A percentile compares a stretch with the other conserved stretches of the same genome.
Conservation (phyloP, 37 sponge, comb jelly and placozoan genomes). For the Beroe forskalii region DNA sequence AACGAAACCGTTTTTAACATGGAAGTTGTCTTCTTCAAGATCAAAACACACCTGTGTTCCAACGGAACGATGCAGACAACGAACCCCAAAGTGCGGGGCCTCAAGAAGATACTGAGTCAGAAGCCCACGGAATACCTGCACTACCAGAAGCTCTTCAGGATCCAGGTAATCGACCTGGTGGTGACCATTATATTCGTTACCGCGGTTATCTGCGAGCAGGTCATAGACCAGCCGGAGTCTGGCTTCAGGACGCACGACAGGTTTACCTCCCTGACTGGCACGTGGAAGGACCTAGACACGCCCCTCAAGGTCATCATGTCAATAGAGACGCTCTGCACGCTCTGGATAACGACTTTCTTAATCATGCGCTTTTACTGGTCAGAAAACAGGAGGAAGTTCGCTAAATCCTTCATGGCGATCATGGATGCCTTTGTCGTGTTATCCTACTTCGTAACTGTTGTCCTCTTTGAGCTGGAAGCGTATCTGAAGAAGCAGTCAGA, state of each 20-base stretch:
- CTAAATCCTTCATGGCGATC: slow-evolving; percentile 60
- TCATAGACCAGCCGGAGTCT: neutral
- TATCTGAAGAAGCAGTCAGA: slow-evolving; percentile 20
- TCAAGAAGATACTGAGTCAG: slow-evolving; percentile 45
- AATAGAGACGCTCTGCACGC: slow-evolving; percentile 42
- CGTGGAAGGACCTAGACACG: slow-evolving; percentile 48
- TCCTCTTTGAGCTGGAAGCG: slow-evolving; percentile 53
- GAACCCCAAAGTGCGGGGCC: slow-evolving; percentile 48
- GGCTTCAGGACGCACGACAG: neutral
- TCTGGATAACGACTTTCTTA: slow-evolving; percentile 60
- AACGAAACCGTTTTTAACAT: slow-evolving; percentile 41
- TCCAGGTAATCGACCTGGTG: slow-evolving; percentile 51
- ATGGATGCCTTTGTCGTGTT: slow-evolving; percentile 60
- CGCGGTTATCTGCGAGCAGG: slow-evolving; percentile 61
- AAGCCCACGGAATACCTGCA: slow-evolving; percentile 60
- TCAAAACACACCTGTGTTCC: neutral
- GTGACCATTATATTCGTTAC: slow-evolving; percentile 41
- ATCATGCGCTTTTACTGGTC: slow-evolving; percentile 49
- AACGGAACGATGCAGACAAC: slow-evolving; percentile 39
- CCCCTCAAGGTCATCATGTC: slow-evolving; percentile 48
- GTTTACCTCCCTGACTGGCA: neutral
- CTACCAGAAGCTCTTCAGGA: slow-evolving; percentile 43
- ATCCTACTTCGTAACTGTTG: slow-evolving; percentile 50
- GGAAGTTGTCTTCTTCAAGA: slow-evolving; percentile 57
- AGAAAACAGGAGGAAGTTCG: slow-evolving; percentile 55